Percentiles rank a stretch among this genome's conserved stretches.
These are phyloP conservation scores for Pleuronectes platessa DNA, from an alignment of 2,113 vertebrate species.

Conservation along the genomic window DNA sequence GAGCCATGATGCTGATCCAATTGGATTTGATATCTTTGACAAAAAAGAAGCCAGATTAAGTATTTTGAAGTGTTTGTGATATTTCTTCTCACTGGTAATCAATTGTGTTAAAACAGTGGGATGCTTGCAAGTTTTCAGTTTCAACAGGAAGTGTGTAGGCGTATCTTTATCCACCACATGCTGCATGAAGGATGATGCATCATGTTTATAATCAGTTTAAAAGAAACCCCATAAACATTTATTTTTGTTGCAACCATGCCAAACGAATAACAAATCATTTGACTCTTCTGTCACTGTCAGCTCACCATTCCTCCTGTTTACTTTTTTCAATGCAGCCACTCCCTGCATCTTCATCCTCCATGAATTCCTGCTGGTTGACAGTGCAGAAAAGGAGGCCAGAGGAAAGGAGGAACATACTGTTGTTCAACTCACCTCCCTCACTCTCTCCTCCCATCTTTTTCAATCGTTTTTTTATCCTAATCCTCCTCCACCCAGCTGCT, in stretches of 20 bases:
- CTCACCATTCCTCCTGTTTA: neutral
- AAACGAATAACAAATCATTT: conserved; percentile 48
- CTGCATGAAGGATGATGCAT: conserved; percentile 53
- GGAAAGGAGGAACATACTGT: conserved; percentile 35
- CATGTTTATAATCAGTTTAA: conserved; percentile 53
- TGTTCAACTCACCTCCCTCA: conserved; percentile 34
- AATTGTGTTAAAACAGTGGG: no score
- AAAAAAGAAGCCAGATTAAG: no score
- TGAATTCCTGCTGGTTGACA: conserved; percentile 58
- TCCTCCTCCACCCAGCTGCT: conserved; percentile 40
- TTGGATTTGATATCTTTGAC: no score
- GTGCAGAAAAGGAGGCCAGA: conserved; percentile 61
- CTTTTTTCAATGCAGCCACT: conserved; percentile 9
- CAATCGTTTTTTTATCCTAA: conserved; percentile 18
- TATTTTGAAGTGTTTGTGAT: no score
- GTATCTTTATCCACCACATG: conserved; percentile 15
- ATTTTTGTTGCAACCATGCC: conserved; percentile 32
- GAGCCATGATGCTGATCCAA: no score
- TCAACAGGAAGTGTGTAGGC: conserved; percentile 13
- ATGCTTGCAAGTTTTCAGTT: neutral
- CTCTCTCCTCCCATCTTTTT: conserved; percentile 32
- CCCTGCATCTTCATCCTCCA: conserved; percentile 37
- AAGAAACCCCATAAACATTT: conserved; percentile 50
- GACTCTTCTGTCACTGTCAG: conserved; percentile 23
- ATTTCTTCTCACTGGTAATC: no score